phyloP scores from a whole-genome alignment of 1,140 invertebrate species.

The Druon quercuslanigerum region DNA sequence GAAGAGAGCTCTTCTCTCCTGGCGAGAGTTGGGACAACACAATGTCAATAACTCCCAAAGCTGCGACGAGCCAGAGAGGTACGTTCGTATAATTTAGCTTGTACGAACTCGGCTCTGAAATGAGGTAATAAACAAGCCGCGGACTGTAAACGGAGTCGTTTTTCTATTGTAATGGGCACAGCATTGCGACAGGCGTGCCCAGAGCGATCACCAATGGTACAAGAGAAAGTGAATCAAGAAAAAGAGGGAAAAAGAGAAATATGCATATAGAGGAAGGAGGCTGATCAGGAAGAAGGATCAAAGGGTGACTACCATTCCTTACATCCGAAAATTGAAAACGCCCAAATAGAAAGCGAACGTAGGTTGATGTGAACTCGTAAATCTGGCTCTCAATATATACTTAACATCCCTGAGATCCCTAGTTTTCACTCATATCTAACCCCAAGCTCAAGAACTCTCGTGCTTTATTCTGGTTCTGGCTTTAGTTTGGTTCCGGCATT shows the following conservation, averaged over 20 bases:
- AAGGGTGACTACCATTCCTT: too few species aligned
- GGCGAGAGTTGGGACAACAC: slow-evolving; percentile 58
- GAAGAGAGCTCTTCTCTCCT: slow-evolving; percentile 33
- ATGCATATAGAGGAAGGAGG: too few species aligned
- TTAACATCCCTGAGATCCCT: too few species aligned
- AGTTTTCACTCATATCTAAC: too few species aligned
- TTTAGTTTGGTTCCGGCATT: too few species aligned
- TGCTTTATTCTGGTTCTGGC: too few species aligned
- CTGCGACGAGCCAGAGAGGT: slow-evolving; percentile 12
- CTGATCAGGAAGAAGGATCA: too few species aligned
- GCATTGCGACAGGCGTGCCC: background rate
- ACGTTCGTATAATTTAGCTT: slow-evolving; percentile 33
- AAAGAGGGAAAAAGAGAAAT: background rate
- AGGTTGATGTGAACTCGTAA: too few species aligned
- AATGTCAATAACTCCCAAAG: slow-evolving; percentile 51
- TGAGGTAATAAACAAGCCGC: slow-evolving; percentile 35
- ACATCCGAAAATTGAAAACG: too few species aligned
- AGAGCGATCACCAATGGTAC: slow-evolving; percentile 9
- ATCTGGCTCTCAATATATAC: too few species aligned
- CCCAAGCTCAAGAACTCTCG: too few species aligned
- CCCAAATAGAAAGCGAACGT: too few species aligned
- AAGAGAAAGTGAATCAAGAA: slow-evolving; percentile 25
- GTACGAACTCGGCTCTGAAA: background rate
- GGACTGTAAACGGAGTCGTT: slow-evolving; percentile 27
- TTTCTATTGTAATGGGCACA: slow-evolving; percentile 21